Evolutionary conservation across 2,113 vertebrate genomes (phyloP).

Genomic region (Erythrolamprus reginae): DNA sequence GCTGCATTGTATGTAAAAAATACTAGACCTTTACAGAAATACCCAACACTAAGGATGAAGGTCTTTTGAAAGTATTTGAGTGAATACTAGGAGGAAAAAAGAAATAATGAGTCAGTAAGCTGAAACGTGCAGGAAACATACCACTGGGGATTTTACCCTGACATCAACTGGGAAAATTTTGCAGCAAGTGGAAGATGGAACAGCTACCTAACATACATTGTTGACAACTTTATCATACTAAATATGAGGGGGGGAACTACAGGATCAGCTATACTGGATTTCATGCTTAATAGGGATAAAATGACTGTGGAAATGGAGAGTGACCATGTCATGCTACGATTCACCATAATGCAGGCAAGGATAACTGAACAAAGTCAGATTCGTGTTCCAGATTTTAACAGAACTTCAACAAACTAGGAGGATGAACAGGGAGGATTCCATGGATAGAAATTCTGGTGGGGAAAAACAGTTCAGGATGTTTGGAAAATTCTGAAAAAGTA

Average conservation of each 20-base stretch:
- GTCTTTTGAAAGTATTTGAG: not conserved
- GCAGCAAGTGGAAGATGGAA: not conserved
- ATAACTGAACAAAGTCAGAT: not conserved
- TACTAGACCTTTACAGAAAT: not conserved
- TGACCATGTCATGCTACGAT: not conserved
- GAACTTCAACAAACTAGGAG: not conserved
- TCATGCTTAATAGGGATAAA: not conserved
- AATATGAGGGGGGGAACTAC: not conserved
- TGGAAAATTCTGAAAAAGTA: not conserved
- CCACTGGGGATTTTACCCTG: not conserved
- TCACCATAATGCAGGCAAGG: not conserved
- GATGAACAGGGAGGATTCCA: too few relatives aligned
- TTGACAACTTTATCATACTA: not conserved
- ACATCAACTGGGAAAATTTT: not conserved
- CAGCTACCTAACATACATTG: not conserved
- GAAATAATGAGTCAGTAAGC: not conserved
- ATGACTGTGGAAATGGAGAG: not conserved
- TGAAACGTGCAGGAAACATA: not conserved
- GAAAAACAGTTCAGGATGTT: not conserved
- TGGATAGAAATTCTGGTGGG: not conserved
- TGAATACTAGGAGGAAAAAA: not conserved
- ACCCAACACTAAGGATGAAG: not conserved
- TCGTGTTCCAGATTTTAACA: not conserved
- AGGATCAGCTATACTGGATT: not conserved
- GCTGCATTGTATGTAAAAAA: not conserved